Evolutionary conservation across 2,113 vertebrate species (phyloP).

Genomic region (Myodes glareolus): DNA sequence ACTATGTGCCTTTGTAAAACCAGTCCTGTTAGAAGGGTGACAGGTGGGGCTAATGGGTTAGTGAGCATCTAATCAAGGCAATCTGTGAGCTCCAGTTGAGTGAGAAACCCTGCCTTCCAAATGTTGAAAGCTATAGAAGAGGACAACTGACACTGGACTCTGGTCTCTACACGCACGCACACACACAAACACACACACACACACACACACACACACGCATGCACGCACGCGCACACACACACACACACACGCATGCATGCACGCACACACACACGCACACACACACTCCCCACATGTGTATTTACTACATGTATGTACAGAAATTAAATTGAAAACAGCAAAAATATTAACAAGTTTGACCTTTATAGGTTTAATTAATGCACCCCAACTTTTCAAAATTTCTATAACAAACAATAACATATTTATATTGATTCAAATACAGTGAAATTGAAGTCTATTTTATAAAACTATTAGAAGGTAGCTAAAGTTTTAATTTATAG

Average conservation of each 20-base stretch:
- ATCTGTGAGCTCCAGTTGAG: background rate
- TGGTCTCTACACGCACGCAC: background rate
- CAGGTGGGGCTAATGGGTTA: background rate
- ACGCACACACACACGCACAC: background rate
- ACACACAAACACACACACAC: background rate
- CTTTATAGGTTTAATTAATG: background rate
- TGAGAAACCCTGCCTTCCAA: background rate
- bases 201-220: background rate
- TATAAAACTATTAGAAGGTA: background rate
- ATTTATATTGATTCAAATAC: background rate
- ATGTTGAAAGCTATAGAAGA: background rate
- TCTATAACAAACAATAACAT: background rate
- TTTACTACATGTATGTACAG: background rate
- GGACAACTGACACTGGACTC: background rate
- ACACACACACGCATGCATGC: background rate
- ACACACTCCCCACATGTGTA: background rate
- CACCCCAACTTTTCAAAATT: background rate
- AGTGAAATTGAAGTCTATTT: background rate
- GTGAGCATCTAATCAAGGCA: background rate
- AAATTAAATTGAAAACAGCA: background rate
- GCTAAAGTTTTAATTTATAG: background rate
- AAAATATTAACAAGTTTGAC: background rate
- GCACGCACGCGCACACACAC: background rate
- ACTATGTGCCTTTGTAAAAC: background rate
- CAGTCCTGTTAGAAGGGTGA: background rate